These are phyloP conservation scores for Brachypodius melanocephalos DNA, from an alignment of 2,113 vertebrate species.

Conservation along the genomic window DNA sequence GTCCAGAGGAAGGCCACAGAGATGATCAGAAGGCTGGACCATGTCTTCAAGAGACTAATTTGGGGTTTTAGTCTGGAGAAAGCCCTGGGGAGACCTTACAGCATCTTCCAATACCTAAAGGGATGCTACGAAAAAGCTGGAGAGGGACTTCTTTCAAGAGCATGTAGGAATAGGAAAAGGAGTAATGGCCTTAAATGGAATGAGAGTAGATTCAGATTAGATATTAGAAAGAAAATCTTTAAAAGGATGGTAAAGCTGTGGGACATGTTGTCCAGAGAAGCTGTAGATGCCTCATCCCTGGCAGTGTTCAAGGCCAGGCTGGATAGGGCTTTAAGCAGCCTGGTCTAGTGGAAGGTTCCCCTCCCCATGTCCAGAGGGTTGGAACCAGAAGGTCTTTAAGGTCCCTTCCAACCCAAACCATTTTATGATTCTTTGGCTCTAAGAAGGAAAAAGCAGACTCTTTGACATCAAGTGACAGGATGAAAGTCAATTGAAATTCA, in stretches of 20 bases:
- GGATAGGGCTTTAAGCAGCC: neutral
- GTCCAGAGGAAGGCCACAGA: neutral
- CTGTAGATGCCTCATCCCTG: neutral
- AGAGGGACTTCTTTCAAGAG: neutral
- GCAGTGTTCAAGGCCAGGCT: neutral
- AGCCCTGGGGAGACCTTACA: neutral
- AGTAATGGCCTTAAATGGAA: neutral
- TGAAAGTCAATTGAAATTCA: neutral
- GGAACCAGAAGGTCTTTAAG: neutral
- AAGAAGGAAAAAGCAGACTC: neutral
- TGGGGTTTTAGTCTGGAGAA: neutral
- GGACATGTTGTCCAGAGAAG: neutral
- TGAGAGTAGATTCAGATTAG: neutral
- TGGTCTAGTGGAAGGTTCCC: neutral
- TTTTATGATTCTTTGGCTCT: neutral
- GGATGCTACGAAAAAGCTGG: neutral
- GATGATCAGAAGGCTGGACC: neutral
- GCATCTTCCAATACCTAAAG: neutral
- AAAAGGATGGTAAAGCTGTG: neutral
- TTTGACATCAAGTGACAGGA: neutral
- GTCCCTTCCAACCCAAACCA: neutral
- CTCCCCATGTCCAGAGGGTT: fast-evolving
- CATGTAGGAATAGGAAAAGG: neutral
- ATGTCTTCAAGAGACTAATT: neutral
- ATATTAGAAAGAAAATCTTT: neutral